Base-by-base conservation (phyloP, 2,797 vertebrate genomes). In the Sebastiscus albofasciatus region DNA sequence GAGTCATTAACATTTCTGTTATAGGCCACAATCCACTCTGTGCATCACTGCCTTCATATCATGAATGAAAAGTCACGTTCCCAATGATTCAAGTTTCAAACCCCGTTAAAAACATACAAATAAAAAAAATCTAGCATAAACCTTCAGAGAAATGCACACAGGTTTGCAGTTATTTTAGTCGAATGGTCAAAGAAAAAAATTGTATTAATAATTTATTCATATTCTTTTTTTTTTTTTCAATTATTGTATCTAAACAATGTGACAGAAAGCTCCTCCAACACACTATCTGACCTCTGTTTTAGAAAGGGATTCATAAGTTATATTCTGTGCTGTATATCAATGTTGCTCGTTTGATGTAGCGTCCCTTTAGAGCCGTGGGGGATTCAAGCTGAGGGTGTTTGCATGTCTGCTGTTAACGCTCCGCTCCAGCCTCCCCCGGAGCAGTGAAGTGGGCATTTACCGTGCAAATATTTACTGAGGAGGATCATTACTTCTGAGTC, bases 391-490 rank as follows among this genome's bases (percentile, higher is more conserved):
- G 0, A 67, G 46, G 11, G 22, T 24, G 31, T 79, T 27, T 68
- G 20, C 10, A 79, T 16, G 29, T 72, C 29, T 70, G 39, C 12
- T 4, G 9, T 39, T 42, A 36, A 33, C 20, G 22, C 26, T 42
- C 24, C 0, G 1, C 14, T 77, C 33, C 29, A 24, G 59, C 39
- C 72, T 60, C 22, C 26, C 42, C 31, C n/a, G 52, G 39, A 85
- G 71, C 16, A 10, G 54, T 58, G 26, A 78, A 75, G 74, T 74
- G 73, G 36, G 22, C 59, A 67, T 80, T 82, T 74, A 46, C 27
- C 18, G 34, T 67, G 67, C 29, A 87, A 88, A 85, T 81, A 86
- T 86, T 87, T 81, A 83, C 77, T 22, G 67, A 72, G 49, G 20
- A 61, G 36, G 75, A 75, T 79, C 27, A 64, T 33, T 60, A 33